These are phyloP conservation scores for Lordiphosa fenestrarum DNA, from an alignment of 2,888 invertebrate species.

Conservation along the genomic window DNA sequence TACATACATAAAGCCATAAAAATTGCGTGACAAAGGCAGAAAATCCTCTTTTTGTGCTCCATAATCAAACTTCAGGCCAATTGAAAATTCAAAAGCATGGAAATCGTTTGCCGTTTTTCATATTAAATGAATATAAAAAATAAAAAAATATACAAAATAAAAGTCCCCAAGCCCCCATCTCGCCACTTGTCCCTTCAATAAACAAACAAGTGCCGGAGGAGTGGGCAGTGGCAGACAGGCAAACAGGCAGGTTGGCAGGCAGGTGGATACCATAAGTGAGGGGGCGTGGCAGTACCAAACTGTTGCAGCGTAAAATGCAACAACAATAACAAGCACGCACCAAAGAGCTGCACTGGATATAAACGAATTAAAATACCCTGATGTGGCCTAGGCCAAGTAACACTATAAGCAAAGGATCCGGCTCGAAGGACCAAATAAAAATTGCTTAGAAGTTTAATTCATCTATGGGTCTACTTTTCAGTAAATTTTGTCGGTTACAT, in stretches of 20 bases:
- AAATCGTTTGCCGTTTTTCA: constrained; percentile 28
- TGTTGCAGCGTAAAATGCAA: constrained; percentile 5
- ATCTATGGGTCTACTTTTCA: too few species aligned
- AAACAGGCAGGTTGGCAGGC: neutral
- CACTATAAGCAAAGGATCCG: too few species aligned
- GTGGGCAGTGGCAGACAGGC: constrained; percentile 1
- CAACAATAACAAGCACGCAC: neutral
- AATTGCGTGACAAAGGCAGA: constrained; percentile 35
- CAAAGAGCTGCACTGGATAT: constrained; percentile 5
- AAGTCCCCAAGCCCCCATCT: neutral
- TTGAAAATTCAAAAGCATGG: constrained; percentile 42
- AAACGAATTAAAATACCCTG: too few species aligned
- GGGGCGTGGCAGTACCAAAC: neutral
- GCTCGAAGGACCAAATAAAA: too few species aligned
- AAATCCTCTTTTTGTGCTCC: constrained; percentile 16
- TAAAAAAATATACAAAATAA: neutral
- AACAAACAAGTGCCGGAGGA: constrained; percentile 20
- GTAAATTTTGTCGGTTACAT: too few species aligned
- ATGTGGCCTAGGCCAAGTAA: too few species aligned
- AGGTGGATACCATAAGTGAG: neutral
- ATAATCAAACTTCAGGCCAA: constrained; percentile 42
- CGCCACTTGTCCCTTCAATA: constrained; percentile 18
- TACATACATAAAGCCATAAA: constrained; percentile 13
- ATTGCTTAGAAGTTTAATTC: too few species aligned
- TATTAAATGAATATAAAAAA: constrained; percentile 27